Conservation (phyloP, 2,113 vertebrate genomes). For the Cervus canadensis region DNA sequence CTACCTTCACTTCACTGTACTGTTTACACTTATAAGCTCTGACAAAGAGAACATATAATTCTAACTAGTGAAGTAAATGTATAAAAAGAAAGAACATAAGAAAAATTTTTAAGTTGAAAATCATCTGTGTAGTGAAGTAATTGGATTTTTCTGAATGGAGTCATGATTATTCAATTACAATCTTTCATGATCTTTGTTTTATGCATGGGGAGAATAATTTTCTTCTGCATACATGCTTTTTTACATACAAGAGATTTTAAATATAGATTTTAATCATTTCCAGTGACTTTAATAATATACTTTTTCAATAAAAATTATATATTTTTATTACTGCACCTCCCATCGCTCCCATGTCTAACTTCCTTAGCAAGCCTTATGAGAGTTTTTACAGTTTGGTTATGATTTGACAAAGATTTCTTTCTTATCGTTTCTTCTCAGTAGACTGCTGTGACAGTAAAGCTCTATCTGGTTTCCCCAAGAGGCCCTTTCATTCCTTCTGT, state of each 20-base stretch:
- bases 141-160: neutral
- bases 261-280: conserved; percentile 30
- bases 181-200: conserved; percentile 41
- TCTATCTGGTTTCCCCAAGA: neutral
- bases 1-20: neutral
- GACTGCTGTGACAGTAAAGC: neutral
- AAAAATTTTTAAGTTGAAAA: neutral
- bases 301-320: conserved; percentile 14
- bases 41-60: neutral
- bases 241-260: conserved; percentile 40
- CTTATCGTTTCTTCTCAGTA: neutral
- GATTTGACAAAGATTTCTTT: neutral
- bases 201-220: neutral
- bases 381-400: neutral
- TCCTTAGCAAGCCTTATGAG: neutral
- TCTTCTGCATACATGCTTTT: neutral
- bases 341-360: neutral
- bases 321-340: neutral
- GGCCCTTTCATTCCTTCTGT: neutral
- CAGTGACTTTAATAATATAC: neutral
- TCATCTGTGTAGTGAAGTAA: neutral
- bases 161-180: neutral
- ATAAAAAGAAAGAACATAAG: neutral
- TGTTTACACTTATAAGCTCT: neutral
- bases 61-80: neutral